These are phyloP conservation scores for Origma solitaria DNA, from an alignment of 2,113 vertebrate species.

Conservation along the genomic window DNA sequence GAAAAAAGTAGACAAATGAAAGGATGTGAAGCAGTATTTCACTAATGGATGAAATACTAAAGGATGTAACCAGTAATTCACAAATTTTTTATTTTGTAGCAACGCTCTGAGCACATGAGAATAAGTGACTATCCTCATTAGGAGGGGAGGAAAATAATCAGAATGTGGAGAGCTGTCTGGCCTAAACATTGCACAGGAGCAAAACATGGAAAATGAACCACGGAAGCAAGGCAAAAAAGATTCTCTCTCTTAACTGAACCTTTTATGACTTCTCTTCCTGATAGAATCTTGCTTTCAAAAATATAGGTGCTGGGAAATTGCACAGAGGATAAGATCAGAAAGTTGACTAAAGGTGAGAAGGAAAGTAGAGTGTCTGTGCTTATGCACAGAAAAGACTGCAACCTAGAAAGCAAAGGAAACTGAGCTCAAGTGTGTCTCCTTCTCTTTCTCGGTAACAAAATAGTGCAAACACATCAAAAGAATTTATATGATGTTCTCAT, in stretches of 20 bases:
- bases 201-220: not conserved
- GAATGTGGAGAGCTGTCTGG: not conserved
- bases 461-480: not conserved
- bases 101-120: not conserved
- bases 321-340: not conserved
- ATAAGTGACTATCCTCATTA: not conserved
- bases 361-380: not conserved
- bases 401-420: not conserved
- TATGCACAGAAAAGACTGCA: not conserved
- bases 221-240: not conserved
- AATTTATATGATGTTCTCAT: not conserved
- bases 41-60: too few relatives aligned
- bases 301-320: not conserved
- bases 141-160: not conserved
- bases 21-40: not conserved
- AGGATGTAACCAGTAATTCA: not conserved
- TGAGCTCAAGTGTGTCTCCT: not conserved
- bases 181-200: not conserved
- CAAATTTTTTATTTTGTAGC: not conserved
- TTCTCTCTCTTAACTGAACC: not conserved
- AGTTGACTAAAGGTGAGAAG: not conserved
- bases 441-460: not conserved
- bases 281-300: not conserved
- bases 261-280: not conserved
- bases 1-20: not conserved